phyloP scores from a whole-genome alignment of 2,797 vertebrate genomes.

The Fundulus diaphanus region DNA sequence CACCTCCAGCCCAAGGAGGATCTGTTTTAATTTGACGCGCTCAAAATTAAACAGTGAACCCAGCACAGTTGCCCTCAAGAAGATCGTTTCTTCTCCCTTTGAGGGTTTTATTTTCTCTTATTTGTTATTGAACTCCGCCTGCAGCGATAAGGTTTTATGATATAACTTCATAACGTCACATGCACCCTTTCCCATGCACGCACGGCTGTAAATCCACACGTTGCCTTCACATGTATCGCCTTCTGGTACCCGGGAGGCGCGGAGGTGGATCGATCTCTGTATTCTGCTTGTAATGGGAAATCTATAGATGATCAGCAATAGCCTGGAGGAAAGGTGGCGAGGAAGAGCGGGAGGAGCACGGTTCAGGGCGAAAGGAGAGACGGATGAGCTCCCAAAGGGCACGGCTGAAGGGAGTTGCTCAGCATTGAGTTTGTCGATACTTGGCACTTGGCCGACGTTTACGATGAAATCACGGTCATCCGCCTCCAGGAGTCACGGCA shows the following conservation, averaged over 20 bases:
- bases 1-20: constrained; percentile 42
- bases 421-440: constrained; percentile 50
- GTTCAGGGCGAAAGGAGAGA: constrained; percentile 49
- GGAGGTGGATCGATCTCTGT: constrained; percentile 69
- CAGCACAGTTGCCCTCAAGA: constrained; percentile 18
- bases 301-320: constrained; percentile 70
- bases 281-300: constrained; percentile 75
- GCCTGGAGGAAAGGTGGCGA: constrained; percentile 17
- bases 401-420: constrained; percentile 55
- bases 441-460: constrained; percentile 32
- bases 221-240: constrained; percentile 48
- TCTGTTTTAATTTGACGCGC: constrained; percentile 63
- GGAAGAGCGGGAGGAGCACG: constrained; percentile 20
- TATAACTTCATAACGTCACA: constrained; percentile 43
- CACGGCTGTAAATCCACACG: constrained; percentile 19
- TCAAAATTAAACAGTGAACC: constrained; percentile 55
- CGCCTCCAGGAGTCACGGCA: constrained; percentile 5
- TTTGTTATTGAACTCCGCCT: constrained; percentile 59
- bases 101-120: constrained; percentile 53
- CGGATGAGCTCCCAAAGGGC: constrained; percentile 59
- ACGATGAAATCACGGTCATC: constrained; percentile 45
- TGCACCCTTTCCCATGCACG: constrained; percentile 1
- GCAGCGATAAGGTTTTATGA: constrained; percentile 45
- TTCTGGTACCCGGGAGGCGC: constrained; percentile 30
- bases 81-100: constrained; percentile 54